phyloP scores from a whole-genome alignment of 2,888 invertebrate species.

The Diloba caeruleocephala region DNA sequence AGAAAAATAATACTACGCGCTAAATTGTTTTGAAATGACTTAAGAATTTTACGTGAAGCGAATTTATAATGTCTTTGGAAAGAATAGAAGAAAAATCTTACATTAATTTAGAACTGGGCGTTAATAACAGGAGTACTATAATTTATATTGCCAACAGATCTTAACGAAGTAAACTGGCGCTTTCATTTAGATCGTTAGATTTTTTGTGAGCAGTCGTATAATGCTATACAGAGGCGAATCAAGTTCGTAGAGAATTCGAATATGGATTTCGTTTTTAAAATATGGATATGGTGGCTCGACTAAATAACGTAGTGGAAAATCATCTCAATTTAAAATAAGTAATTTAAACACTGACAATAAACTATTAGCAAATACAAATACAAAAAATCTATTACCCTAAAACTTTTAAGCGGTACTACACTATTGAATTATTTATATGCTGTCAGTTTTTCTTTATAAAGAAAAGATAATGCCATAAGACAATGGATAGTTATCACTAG shows the following conservation, averaged over 20 bases:
- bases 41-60: constrained; percentile 66
- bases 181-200: constrained; percentile 12
- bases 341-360: neutral
- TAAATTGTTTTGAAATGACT: constrained; percentile 68
- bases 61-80: constrained; percentile 62
- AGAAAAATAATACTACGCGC: constrained; percentile 76
- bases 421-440: constrained; percentile 20
- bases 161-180: constrained; percentile 21
- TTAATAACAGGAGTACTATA: constrained; percentile 47
- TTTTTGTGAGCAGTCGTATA: constrained; percentile 40
- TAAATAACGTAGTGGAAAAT: too few species aligned
- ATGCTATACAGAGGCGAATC: constrained; percentile 14
- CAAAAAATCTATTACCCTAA: constrained; percentile 6
- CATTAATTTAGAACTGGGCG: constrained; percentile 56
- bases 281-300: too few species aligned
- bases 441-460: constrained; percentile 26
- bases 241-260: too few species aligned
- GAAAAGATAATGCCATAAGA: constrained; percentile 40
- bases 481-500: constrained; percentile 53
- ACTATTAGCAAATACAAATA: neutral
- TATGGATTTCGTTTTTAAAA: too few species aligned
- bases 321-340: too few species aligned
- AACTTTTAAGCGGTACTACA: neutral
- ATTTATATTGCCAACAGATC: constrained; percentile 32
- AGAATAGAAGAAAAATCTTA: constrained; percentile 43